These are phyloP conservation scores for Allobates femoralis DNA, from an alignment of 2,797 vertebrate species.

Conservation along the genomic window DNA sequence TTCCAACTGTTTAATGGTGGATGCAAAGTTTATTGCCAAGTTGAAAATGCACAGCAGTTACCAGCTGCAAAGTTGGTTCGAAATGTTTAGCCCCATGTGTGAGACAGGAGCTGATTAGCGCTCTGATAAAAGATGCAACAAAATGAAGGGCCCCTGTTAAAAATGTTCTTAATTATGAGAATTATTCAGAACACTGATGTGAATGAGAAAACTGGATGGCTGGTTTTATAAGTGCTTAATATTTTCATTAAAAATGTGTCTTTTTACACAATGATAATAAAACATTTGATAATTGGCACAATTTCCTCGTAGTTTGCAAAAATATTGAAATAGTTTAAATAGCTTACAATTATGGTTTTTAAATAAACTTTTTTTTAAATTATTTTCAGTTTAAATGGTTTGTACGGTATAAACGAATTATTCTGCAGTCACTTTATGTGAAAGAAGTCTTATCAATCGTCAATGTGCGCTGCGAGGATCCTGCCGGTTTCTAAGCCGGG, in stretches of 20 bases:
- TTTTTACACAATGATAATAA: not conserved
- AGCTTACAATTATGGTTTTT: not conserved
- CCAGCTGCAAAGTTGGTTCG: conserved; percentile 56
- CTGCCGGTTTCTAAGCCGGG: too few species aligned
- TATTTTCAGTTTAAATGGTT: not conserved
- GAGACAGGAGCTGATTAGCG: conserved; percentile 54
- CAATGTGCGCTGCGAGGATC: too few species aligned
- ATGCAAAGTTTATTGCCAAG: conserved; percentile 59
- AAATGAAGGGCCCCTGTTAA: conserved; percentile 50
- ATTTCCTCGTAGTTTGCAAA: not conserved
- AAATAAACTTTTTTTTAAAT: not conserved
- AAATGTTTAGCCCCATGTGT: conserved; percentile 52
- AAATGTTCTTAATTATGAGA: conserved; percentile 36
- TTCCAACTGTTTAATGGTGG: conserved; percentile 60
- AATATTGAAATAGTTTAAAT: not conserved
- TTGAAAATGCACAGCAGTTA: conserved; percentile 50
- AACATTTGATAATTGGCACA: too few species aligned
- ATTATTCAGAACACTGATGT: conserved; percentile 22
- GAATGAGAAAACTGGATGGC: not conserved
- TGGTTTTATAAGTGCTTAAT: not conserved
- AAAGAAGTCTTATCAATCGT: too few species aligned
- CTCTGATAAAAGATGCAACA: conserved; percentile 57
- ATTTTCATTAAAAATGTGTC: not conserved
- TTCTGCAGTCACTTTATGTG: too few species aligned
- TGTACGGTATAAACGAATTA: too few species aligned